phyloP scores from a whole-genome alignment of 2,888 invertebrate species.

The Dascillus cervinus region DNA sequence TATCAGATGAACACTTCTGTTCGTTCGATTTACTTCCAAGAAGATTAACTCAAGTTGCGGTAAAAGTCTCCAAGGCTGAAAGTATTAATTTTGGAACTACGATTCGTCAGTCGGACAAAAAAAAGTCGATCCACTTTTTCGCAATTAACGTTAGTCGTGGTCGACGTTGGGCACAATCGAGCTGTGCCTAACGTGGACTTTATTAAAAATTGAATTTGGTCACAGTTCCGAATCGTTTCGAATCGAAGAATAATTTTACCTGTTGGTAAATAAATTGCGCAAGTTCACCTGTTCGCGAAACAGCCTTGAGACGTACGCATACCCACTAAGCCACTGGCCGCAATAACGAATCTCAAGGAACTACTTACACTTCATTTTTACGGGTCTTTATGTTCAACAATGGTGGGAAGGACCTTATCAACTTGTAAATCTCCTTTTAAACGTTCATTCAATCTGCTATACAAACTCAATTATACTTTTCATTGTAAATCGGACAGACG shows the following conservation, averaged over 20 bases:
- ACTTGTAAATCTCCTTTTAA: slow-evolving; percentile 8
- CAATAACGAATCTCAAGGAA: slow-evolving; percentile 11
- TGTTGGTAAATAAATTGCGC: slow-evolving; percentile 7
- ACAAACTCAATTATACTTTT: slow-evolving; percentile 10
- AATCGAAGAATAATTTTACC: slow-evolving; percentile 3
- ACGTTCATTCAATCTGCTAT: slow-evolving; percentile 5
- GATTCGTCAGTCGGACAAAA: too few species aligned
- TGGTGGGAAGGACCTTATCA: slow-evolving; percentile 10
- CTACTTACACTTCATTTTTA: slow-evolving; percentile 11
- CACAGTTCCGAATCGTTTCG: too few species aligned
- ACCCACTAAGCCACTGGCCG: slow-evolving; percentile 14
- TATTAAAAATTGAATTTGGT: too few species aligned
- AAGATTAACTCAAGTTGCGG: too few species aligned
- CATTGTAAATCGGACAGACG: slow-evolving; percentile 9
- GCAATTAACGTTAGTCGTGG: too few species aligned
- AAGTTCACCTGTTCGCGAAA: slow-evolving; percentile 8
- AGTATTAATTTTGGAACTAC: too few species aligned
- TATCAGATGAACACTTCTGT: too few species aligned
- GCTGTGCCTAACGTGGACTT: too few species aligned
- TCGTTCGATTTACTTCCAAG: too few species aligned
- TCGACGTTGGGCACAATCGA: too few species aligned
- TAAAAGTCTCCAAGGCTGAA: too few species aligned
- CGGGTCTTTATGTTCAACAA: slow-evolving; percentile 10
- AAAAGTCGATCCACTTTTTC: too few species aligned
- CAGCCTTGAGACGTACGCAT: slow-evolving; percentile 12